Conservation (phyloP, 2,797 vertebrate species). For the Cryptoprocta ferox region DNA sequence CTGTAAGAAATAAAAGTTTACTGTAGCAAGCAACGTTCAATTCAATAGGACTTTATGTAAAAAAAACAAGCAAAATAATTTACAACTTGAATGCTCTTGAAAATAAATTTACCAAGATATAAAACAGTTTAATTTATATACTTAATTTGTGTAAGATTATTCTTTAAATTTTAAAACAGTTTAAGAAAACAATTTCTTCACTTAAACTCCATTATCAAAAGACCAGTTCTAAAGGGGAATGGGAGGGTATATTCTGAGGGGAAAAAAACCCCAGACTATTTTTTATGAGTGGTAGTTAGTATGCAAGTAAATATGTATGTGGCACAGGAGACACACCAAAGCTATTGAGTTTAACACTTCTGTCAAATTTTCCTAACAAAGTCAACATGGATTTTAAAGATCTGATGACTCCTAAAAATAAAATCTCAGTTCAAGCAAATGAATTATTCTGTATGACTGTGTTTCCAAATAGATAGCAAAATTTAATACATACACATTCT, state of each 20-base stretch:
- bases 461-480: slow-evolving; percentile 14
- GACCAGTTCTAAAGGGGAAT: not conserved
- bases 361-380: slow-evolving; percentile 16
- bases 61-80: slow-evolving; percentile 59
- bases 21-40: not conserved
- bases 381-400: not conserved
- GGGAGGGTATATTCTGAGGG: not conserved
- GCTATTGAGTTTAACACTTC: not conserved
- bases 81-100: slow-evolving; percentile 26
- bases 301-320: slow-evolving; percentile 22
- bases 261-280: not conserved
- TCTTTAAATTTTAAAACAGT: slow-evolving; percentile 17
- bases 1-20: slow-evolving; percentile 82
- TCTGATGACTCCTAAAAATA: slow-evolving; percentile 51
- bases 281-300: not conserved
- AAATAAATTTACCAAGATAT: slow-evolving; percentile 51
- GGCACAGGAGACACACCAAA: not conserved
- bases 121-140: slow-evolving; percentile 38
- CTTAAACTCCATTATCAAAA: slow-evolving; percentile 39
- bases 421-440: slow-evolving; percentile 52
- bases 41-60: not conserved
- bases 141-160: slow-evolving; percentile 42
- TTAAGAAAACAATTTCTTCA: slow-evolving; percentile 46
- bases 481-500: slow-evolving; percentile 1
- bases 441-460: not conserved